A percentile compares a stretch with the other conserved stretches of the same genome.
phyloP scores from a whole-genome alignment of 2,888 invertebrate species.

The Heliconius aoede region DNA sequence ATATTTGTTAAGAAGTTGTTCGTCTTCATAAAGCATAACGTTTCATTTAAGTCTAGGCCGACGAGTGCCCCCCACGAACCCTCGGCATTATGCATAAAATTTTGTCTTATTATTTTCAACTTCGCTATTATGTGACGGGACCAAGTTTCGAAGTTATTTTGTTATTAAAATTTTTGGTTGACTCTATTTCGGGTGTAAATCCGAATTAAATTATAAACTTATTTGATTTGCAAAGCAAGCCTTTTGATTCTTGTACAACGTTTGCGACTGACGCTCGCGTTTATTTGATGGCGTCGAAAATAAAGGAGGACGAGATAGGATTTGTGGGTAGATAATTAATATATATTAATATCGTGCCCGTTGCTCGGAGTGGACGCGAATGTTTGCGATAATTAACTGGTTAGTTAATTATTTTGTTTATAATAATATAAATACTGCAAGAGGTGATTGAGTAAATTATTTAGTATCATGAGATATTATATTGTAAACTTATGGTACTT shows the following conservation, averaged over 20 bases:
- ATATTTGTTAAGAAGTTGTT: slow-evolving; percentile 82
- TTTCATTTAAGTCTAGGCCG: slow-evolving; percentile 82
- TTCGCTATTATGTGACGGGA: slow-evolving; percentile 82
- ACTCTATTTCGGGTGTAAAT: slow-evolving; percentile 71
- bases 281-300: slow-evolving; percentile 57
- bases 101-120: slow-evolving; percentile 83
- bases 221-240: slow-evolving; percentile 80
- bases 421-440: neutral
- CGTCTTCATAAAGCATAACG: slow-evolving; percentile 81
- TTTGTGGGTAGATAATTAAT: slow-evolving; percentile 29
- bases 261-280: slow-evolving; percentile 64
- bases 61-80: slow-evolving; percentile 72
- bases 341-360: slow-evolving; percentile 45
- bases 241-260: slow-evolving; percentile 73
- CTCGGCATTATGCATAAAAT: slow-evolving; percentile 83
- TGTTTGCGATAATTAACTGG: slow-evolving; percentile 35
- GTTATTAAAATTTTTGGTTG: slow-evolving; percentile 82
- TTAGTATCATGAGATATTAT: no score
- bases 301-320: slow-evolving; percentile 55
- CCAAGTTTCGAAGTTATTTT: slow-evolving; percentile 81
- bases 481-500: neutral
- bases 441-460: neutral
- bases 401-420: slow-evolving; percentile 71
- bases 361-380: slow-evolving; percentile 46
- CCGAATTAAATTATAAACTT: slow-evolving; percentile 79